These are phyloP conservation scores for Cheumatopsyche charites DNA, from an alignment of 1,140 invertebrate species.

Conservation along the genomic window DNA sequence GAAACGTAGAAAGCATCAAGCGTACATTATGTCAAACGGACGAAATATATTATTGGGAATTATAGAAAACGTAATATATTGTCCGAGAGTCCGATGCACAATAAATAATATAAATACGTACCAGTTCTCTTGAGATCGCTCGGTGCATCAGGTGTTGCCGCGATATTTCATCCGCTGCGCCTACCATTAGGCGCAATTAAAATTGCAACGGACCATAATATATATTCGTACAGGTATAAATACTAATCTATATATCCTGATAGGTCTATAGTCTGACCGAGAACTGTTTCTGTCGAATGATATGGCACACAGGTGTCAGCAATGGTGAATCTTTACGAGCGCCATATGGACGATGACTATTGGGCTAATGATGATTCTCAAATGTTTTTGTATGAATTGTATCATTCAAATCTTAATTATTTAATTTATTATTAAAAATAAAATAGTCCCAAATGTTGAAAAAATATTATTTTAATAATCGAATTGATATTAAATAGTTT, in stretches of 20 bases:
- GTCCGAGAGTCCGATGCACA: too few relatives aligned
- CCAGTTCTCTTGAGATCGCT: too few relatives aligned
- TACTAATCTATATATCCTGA: background rate
- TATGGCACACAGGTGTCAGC: constrained; percentile 40
- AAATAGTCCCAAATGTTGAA: too few relatives aligned
- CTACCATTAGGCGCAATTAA: constrained; percentile 28
- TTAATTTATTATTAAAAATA: too few relatives aligned
- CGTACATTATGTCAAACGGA: too few relatives aligned
- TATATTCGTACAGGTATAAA: background rate
- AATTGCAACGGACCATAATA: constrained; percentile 17
- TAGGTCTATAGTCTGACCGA: constrained; percentile 15
- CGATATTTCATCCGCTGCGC: constrained; percentile 28
- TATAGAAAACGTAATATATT: too few relatives aligned
- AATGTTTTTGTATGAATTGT: constrained; percentile 24
- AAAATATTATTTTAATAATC: too few relatives aligned
- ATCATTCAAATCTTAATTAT: background rate
- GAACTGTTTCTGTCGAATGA: constrained; percentile 6
- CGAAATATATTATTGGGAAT: too few relatives aligned
- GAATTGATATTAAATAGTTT: too few relatives aligned
- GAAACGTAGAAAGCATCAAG: too few relatives aligned
- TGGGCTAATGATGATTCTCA: constrained; percentile 39
- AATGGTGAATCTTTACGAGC: constrained; percentile 29
- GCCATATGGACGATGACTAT: constrained; percentile 44
- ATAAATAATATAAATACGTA: too few relatives aligned
- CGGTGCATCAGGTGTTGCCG: constrained; percentile 34